These are phyloP conservation scores for Xenotilapia leptura DNA, from an alignment of 2,113 vertebrate genomes.

Conservation along the genomic window DNA sequence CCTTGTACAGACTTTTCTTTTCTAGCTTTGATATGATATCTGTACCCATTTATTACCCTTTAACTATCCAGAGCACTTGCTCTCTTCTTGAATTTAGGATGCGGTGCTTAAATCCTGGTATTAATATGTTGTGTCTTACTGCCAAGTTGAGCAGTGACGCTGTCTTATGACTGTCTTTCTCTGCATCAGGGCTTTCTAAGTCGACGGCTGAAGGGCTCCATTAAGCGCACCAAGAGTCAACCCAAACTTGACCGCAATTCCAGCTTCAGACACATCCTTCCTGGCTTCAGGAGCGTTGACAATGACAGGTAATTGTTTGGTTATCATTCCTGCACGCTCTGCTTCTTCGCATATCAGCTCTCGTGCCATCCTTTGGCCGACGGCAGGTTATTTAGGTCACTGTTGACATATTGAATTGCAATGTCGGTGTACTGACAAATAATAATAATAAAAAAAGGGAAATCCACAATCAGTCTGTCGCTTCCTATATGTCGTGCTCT, in stretches of 20 bases:
- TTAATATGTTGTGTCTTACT: background rate
- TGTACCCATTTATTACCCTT: background rate
- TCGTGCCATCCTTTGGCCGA: background rate
- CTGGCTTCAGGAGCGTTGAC: slow-evolving; percentile 90
- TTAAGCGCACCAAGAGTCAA: slow-evolving; percentile 98
- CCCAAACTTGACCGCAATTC: slow-evolving; percentile 97
- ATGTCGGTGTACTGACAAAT: background rate
- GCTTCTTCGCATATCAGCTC: background rate
- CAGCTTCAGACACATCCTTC: slow-evolving; percentile 97
- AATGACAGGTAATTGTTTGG: slow-evolving; percentile 83
- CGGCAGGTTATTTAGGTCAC: slow-evolving; percentile 36
- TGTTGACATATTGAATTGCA: slow-evolving; percentile 33
- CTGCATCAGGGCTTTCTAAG: slow-evolving; percentile 66
- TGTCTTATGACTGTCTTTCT: background rate
- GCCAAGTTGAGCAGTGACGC: background rate
- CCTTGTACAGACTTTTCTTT: background rate
- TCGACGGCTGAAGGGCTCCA: slow-evolving; percentile 88
- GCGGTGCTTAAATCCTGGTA: background rate
- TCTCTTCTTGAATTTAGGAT: background rate
- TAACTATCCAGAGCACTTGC: background rate
- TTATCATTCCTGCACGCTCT: background rate
- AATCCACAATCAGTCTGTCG: slow-evolving; percentile 43
- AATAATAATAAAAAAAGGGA: background rate
- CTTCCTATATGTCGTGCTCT: background rate
- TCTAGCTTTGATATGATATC: slow-evolving; percentile 2